These are phyloP conservation scores for Apoda limacodes DNA, from an alignment of 2,888 invertebrate species.

Conservation along the genomic window DNA sequence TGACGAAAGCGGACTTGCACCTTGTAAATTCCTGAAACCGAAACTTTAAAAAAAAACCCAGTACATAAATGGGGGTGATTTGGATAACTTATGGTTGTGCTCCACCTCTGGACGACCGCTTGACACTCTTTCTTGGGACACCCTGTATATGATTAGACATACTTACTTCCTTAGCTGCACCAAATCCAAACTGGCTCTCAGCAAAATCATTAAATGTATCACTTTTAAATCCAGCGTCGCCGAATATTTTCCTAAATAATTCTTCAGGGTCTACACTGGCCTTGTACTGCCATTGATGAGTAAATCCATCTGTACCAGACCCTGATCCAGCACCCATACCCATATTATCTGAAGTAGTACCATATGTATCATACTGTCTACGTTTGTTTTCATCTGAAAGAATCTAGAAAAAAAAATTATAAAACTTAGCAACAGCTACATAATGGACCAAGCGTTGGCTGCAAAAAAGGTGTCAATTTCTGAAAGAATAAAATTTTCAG, in stretches of 20 bases:
- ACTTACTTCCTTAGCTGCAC: constrained; percentile 89
- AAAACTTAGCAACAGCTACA: background rate
- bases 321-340: constrained; percentile 74
- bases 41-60: too few relatives aligned
- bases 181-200: constrained; percentile 91
- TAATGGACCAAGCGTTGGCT: background rate
- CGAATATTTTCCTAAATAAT: constrained; percentile 95
- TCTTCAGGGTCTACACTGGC: constrained; percentile 96
- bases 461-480: too few relatives aligned
- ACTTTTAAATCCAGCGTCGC: constrained; percentile 81
- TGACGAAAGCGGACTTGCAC: too few relatives aligned
- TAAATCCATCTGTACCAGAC: constrained; percentile 68
- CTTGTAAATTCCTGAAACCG: too few relatives aligned
- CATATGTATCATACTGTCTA: constrained; percentile 94
- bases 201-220: constrained; percentile 84
- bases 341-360: constrained; percentile 89
- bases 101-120: too few relatives aligned
- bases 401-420: constrained; percentile 62
- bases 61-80: too few relatives aligned
- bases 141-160: too few relatives aligned
- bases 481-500: too few relatives aligned
- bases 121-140: too few relatives aligned
- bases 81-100: too few relatives aligned
- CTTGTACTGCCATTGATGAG: constrained; percentile 86
- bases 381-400: constrained; percentile 92